Conservation (phyloP, 1,140 invertebrate species). For the Mercenaria mercenaria region DNA sequence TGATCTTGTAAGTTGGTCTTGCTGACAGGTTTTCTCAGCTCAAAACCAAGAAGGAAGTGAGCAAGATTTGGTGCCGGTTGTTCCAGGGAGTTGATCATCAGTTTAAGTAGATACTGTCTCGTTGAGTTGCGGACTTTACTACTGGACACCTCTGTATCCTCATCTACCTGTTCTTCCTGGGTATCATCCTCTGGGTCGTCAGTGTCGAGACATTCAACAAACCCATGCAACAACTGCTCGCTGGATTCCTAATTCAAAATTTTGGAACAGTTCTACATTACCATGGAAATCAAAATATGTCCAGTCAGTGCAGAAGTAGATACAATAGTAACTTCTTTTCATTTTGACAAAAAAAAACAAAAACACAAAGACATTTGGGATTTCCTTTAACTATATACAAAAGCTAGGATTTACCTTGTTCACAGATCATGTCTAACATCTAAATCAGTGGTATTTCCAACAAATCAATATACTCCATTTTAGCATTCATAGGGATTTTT, state of each 20-base stretch:
- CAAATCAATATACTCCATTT: no score
- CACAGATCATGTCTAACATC: no score
- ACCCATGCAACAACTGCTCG: slow-evolving; percentile 90
- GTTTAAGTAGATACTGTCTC: slow-evolving; percentile 88
- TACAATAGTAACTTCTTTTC: no score
- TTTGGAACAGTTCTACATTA: no score
- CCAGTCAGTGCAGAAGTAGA: no score
- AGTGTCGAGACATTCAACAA: slow-evolving; percentile 95
- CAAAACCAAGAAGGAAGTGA: slow-evolving; percentile 96
- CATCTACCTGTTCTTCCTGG: neutral
- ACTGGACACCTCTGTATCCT: slow-evolving; percentile 22
- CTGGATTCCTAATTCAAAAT: slow-evolving; percentile 73
- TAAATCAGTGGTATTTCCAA: no score
- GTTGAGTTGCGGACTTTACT: slow-evolving; percentile 73
- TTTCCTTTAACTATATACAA: no score
- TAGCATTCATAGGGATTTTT: no score
- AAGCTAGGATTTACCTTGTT: no score
- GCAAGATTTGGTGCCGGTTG: slow-evolving; percentile 93
- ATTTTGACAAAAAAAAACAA: no score
- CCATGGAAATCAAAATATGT: no score
- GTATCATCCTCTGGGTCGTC: slow-evolving; percentile 86
- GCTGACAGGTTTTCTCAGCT: slow-evolving; percentile 87
- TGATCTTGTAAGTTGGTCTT: slow-evolving; percentile 86
- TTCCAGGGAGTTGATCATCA: slow-evolving; percentile 92
- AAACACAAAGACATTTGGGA: no score